These are phyloP conservation scores for Passerculus sandwichensis DNA, from an alignment of 2,797 vertebrate species.

Conservation along the genomic window DNA sequence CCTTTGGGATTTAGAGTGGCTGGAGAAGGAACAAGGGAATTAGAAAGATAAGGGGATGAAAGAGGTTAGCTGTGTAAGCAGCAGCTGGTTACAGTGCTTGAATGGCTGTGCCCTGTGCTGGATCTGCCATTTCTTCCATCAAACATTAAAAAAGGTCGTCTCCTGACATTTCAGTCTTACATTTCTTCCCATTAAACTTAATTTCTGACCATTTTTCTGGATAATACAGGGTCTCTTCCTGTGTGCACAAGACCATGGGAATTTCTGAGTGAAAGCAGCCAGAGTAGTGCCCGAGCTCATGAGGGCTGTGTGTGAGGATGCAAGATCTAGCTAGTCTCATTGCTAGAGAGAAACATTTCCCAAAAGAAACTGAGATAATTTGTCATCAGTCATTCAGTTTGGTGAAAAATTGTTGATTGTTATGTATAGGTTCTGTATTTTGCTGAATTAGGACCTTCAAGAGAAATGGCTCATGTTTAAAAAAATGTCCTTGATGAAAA, in stretches of 20 bases:
- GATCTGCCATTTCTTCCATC: background rate
- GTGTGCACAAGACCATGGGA: no score
- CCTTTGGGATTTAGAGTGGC: background rate
- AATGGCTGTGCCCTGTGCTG: fast-evolving
- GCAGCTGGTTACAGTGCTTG: fast-evolving
- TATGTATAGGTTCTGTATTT: background rate
- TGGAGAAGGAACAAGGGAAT: background rate
- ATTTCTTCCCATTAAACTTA: background rate
- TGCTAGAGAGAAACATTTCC: background rate
- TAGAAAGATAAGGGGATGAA: background rate
- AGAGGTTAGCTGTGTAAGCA: fast-evolving
- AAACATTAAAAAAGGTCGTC: background rate
- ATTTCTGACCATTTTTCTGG: background rate
- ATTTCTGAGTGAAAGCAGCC: background rate
- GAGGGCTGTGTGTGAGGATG: background rate
- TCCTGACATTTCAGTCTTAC: background rate
- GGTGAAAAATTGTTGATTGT: background rate
- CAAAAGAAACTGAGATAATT: background rate
- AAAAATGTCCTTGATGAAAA: slow-evolving; percentile 8
- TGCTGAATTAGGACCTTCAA: background rate
- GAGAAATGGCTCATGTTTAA: background rate
- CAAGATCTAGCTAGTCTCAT: background rate
- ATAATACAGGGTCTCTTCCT: background rate
- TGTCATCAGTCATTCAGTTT: background rate
- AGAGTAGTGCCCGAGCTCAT: background rate